Evolutionary conservation across 2,888 invertebrate genomes (phyloP).

Genomic region (Trichopoda pennipes): DNA sequence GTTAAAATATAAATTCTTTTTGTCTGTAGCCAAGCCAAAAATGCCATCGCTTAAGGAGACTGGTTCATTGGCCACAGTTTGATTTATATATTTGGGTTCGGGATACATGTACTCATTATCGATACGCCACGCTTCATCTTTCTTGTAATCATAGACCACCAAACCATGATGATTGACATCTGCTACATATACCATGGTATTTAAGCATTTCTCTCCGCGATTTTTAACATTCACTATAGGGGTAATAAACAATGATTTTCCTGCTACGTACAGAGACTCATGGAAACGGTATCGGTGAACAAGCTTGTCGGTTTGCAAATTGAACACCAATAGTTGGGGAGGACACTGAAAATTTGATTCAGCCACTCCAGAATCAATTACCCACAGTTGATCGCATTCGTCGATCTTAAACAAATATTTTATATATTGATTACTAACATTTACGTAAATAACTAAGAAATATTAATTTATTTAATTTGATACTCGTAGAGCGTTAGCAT

Average conservation of each 20-base stretch:
- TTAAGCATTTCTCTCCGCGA: slow-evolving; percentile 80
- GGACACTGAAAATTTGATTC: slow-evolving; percentile 84
- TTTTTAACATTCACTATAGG: slow-evolving; percentile 83
- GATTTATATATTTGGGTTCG: no score
- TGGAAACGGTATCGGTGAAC: slow-evolving; percentile 79
- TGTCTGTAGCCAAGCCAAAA: slow-evolving; percentile 82
- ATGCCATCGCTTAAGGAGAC: no score
- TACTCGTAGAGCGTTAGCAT: no score
- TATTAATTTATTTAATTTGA: no score
- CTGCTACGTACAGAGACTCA: slow-evolving; percentile 70
- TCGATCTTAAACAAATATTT: slow-evolving; percentile 84
- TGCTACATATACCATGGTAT: slow-evolving; percentile 84
- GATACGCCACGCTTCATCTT: slow-evolving; percentile 83
- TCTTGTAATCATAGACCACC: slow-evolving; percentile 83
- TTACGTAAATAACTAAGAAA: no score
- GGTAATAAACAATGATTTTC: slow-evolving; percentile 76
- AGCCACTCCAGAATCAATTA: slow-evolving; percentile 84
- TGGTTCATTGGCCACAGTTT: no score
- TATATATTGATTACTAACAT: no score
- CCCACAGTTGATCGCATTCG: slow-evolving; percentile 85
- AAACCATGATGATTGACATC: slow-evolving; percentile 84
- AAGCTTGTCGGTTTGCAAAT: slow-evolving; percentile 84
- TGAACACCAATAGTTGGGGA: slow-evolving; percentile 88
- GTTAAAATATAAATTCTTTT: slow-evolving; percentile 83
- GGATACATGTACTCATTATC: no score